These are phyloP conservation scores for Bergia puertoricense DNA, from an alignment of 92 coral and sea anemone species.

Conservation along the genomic window DNA sequence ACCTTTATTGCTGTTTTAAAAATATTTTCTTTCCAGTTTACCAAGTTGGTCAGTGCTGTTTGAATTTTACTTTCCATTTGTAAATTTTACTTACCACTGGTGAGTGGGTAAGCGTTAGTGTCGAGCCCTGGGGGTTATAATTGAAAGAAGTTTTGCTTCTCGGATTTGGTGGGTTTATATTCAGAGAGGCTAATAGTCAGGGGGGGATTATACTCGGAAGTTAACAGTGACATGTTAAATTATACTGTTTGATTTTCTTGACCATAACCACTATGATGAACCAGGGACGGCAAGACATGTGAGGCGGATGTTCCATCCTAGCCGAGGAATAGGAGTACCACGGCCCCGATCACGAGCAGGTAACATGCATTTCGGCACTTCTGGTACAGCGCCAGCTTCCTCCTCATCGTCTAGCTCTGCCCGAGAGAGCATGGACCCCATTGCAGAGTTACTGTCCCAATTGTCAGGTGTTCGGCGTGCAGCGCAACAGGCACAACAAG, in stretches of 20 bases:
- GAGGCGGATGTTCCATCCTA: slow-evolving; percentile 94
- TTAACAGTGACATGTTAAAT: background rate
- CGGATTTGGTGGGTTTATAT: too few species aligned
- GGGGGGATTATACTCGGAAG: too few species aligned
- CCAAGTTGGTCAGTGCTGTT: too few species aligned
- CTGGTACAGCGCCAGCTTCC: slow-evolving; percentile 66
- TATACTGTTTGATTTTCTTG: slow-evolving; percentile 43
- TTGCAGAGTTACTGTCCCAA: slow-evolving; percentile 95
- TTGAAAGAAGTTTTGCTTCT: too few species aligned
- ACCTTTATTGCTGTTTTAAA: too few species aligned
- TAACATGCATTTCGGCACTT: slow-evolving; percentile 88
- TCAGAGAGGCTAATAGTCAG: too few species aligned
- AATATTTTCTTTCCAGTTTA: too few species aligned
- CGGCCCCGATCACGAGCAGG: slow-evolving; percentile 89
- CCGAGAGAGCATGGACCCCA: slow-evolving; percentile 98
- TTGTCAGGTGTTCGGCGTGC: slow-evolving; percentile 96
- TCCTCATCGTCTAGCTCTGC: slow-evolving; percentile 74
- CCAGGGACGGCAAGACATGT: slow-evolving; percentile 88
- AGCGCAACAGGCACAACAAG: slow-evolving; percentile 85
- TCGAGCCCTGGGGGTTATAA: too few species aligned
- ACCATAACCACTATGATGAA: slow-evolving; percentile 70
- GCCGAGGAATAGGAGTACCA: slow-evolving; percentile 87
- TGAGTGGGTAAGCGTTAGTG: too few species aligned
- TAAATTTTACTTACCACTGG: too few species aligned
- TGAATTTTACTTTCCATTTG: too few species aligned